Base-by-base conservation (phyloP, 2,888 invertebrate genomes). In the Limenitis camilla region DNA sequence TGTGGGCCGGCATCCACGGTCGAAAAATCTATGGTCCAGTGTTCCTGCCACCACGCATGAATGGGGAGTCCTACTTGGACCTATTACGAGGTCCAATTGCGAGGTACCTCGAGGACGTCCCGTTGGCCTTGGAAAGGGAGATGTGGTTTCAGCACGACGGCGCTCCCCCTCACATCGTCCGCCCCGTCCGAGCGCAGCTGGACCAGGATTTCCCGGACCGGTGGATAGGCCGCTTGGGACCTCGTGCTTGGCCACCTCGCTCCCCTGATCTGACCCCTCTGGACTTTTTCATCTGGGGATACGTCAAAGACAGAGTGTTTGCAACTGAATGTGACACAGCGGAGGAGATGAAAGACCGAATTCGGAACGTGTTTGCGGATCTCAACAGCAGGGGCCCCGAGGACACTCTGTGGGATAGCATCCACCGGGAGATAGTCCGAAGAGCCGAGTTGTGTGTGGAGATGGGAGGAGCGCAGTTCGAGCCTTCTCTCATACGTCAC, bases 171-270 rank as follows among this genome's bases (percentile, higher is more conserved):
- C 55, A 59, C 42, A 44, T 31, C 8, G 31, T 40, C 29, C 29
- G 43, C 7, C 6, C 9, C 5, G 49, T 58, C 9, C 27, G 55
- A 32, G 30, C 36, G 8, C 43, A 45, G 28, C 41, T 55, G 35
- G 52, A 56, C 35, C 49, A 51, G 11, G 10, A 7, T 1, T 61
- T 49, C 47, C 49, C 49, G 7, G 27, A 45, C 29, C 53, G 57
- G 32, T 62, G 61, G 59, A 63, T 69, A 48, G 61, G 60, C 7
- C 51, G 55, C 6, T 38, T 32, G 5, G 60, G 60, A 44, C 53
- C 60, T 11, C 38, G 52, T 8, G 30, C 39, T 7, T 61, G 57
- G 58, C 55, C 59, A 41, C 45, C 53, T 5, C 51, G 57, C 28
- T 56, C 57, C 7, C 59, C 59, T 5, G 56, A 61, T 41, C 43